phyloP scores from a whole-genome alignment of 1,140 invertebrate species.

The Eupristina koningsbergeri region DNA sequence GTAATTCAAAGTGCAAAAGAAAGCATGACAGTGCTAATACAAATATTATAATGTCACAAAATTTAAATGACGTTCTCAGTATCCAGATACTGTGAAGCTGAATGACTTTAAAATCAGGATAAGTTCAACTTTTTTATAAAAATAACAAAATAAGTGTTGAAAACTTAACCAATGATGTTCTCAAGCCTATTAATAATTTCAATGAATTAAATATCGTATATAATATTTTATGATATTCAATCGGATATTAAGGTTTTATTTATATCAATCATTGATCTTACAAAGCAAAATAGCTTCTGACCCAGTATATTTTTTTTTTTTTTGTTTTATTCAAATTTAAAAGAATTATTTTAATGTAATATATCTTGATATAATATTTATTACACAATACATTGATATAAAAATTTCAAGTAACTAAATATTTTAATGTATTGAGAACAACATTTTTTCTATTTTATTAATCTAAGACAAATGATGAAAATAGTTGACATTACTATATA shows the following conservation, averaged over 20 bases:
- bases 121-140: not conserved
- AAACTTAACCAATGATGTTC: not conserved
- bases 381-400: not conserved
- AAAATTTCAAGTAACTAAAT: not conserved
- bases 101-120: not conserved
- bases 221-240: no score
- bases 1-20: not conserved
- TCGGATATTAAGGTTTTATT: no score
- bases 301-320: no score
- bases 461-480: not conserved
- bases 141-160: not conserved
- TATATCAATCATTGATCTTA: no score
- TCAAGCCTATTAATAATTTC: not conserved
- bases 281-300: no score
- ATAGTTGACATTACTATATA: not conserved
- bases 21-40: not conserved
- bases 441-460: not conserved
- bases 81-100: constrained; percentile 24
- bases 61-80: not conserved
- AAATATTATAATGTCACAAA: not conserved
- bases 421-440: not conserved
- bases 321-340: no score
- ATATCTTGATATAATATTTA: no score
- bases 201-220: not conserved
- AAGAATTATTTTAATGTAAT: not conserved